Conservation (phyloP, 2,888 invertebrate genomes). For the Xestia sexstrigata region DNA sequence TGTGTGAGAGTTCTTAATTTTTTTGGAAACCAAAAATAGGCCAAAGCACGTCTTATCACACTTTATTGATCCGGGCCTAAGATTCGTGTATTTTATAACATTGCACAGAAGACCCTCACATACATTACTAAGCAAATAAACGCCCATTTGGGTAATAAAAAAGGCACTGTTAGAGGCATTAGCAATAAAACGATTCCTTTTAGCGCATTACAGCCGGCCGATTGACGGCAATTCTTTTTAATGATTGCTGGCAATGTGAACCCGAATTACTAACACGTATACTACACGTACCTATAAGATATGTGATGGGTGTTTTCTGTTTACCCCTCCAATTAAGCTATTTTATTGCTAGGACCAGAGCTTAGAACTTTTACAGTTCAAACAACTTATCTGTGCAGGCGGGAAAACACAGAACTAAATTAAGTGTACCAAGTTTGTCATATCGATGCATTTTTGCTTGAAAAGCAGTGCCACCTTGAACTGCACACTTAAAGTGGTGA, state of each 20-base stretch:
- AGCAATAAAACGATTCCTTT: constrained; percentile 35
- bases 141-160: constrained; percentile 46
- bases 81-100: constrained; percentile 5
- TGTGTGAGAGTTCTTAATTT: no score
- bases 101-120: constrained; percentile 22
- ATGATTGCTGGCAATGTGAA: constrained; percentile 19
- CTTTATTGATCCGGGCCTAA: neutral
- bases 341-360: neutral
- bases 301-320: neutral
- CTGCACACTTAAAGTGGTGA: no score
- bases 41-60: neutral
- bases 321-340: neutral
- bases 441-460: no score
- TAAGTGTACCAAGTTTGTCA: no score
- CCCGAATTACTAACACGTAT: neutral
- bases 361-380: no score
- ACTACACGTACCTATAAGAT: neutral
- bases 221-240: constrained; percentile 41
- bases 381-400: no score
- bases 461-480: no score
- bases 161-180: constrained; percentile 16
- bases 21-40: neutral
- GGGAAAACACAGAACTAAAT: no score
- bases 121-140: constrained; percentile 40
- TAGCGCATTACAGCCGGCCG: constrained; percentile 28